phyloP scores from a whole-genome alignment of 2,888 invertebrate genomes.

The Merodon equestris region DNA sequence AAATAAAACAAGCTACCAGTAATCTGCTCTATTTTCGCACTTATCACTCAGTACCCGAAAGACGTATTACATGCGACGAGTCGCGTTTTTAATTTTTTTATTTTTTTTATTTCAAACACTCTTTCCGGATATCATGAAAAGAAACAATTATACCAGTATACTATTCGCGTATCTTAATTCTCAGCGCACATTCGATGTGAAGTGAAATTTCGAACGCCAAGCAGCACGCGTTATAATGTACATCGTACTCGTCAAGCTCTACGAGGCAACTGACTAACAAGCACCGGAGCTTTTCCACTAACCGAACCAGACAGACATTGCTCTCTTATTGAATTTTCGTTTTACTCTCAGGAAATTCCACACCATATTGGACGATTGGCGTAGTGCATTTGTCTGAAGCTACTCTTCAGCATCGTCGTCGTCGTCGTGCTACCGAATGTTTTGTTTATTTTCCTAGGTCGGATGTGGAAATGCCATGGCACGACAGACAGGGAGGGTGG shows the following conservation, averaged over 20 bases:
- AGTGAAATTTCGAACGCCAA: conserved; percentile 18
- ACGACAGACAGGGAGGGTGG: conserved; percentile 16
- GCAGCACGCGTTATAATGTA: conserved; percentile 28
- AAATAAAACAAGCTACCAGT: background rate
- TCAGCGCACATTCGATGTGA: conserved; percentile 33
- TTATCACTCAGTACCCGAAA: background rate
- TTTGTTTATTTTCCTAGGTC: conserved; percentile 62
- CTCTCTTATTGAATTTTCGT: conserved; percentile 25
- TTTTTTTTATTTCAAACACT: conserved; percentile 16
- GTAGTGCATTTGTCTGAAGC: background rate
- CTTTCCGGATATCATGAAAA: conserved; percentile 36
- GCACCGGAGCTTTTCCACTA: conserved; percentile 41
- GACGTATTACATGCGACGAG: too few relatives aligned
- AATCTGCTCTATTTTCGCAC: background rate
- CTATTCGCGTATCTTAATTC: conserved; percentile 4
- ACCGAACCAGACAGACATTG: background rate
- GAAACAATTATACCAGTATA: background rate
- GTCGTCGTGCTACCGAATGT: conserved; percentile 23
- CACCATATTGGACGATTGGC: background rate
- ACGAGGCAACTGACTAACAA: conserved; percentile 50
- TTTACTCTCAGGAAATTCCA: conserved; percentile 44
- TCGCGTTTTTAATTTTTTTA: conserved; percentile 8
- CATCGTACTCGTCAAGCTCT: conserved; percentile 48
- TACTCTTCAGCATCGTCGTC: background rate
- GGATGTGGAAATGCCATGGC: conserved; percentile 35